Percentiles rank a stretch among this genome's conserved stretches.
These are phyloP conservation scores for Alca torda DNA, from an alignment of 2,797 vertebrate species.

Conservation along the genomic window DNA sequence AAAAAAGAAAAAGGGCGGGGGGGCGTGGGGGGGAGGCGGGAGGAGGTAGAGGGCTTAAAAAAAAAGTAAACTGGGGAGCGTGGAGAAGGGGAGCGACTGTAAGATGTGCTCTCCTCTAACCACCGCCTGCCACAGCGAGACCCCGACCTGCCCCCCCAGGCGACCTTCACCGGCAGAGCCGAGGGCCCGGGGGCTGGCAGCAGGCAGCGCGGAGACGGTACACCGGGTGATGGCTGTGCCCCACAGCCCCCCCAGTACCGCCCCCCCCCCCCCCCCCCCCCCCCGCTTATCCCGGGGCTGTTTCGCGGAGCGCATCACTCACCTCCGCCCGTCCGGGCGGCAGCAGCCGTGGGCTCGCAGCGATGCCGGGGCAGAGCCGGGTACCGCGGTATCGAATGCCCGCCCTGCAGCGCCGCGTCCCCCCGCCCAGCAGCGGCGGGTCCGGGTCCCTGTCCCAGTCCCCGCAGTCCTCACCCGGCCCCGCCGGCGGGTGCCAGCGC, in stretches of 20 bases:
- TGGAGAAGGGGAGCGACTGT: background rate
- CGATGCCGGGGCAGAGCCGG: background rate
- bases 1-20: too few relatives aligned
- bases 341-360: background rate
- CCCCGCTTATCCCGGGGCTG: background rate
- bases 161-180: background rate
- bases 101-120: background rate
- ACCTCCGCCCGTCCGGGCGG: background rate
- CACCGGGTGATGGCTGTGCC: background rate
- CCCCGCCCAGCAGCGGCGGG: background rate
- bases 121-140: background rate
- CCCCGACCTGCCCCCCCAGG: background rate
- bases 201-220: background rate
- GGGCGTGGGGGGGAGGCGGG: fast-evolving
- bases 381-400: background rate
- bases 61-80: background rate
- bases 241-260: too few relatives aligned
- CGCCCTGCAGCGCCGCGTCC: background rate
- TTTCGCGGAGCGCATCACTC: background rate
- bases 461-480: background rate
- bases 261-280: too few relatives aligned
- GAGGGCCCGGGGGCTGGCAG: background rate
- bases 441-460: background rate
- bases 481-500: background rate
- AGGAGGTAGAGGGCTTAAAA: background rate